Conservation (phyloP, 2,797 vertebrate species). For the Remorina albescens region DNA sequence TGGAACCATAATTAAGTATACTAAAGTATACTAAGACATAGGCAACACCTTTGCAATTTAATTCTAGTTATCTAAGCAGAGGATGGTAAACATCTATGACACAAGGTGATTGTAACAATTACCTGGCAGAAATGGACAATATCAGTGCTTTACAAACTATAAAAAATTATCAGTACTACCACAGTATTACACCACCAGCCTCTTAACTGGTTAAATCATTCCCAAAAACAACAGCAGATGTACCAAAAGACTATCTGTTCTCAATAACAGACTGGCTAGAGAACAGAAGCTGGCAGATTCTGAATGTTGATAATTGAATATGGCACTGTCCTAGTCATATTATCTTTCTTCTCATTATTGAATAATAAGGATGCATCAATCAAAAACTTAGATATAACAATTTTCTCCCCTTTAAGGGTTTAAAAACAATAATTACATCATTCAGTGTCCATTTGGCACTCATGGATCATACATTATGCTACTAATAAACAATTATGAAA, state of each 20-base stretch:
- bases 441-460: neutral
- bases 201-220: slow-evolving; percentile 63
- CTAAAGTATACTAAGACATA: slow-evolving; percentile 17
- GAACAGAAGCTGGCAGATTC: slow-evolving; percentile 56
- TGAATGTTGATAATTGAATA: slow-evolving; percentile 37
- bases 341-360: slow-evolving; percentile 10
- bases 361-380: neutral
- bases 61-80: slow-evolving; percentile 8
- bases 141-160: slow-evolving; percentile 27
- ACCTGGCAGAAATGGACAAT: slow-evolving; percentile 5
- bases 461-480: neutral
- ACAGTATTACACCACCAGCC: slow-evolving; percentile 38
- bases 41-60: neutral
- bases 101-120: slow-evolving; percentile 10
- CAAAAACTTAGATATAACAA: slow-evolving; percentile 11
- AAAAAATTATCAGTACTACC: slow-evolving; percentile 30
- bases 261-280: slow-evolving; percentile 53
- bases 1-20: neutral
- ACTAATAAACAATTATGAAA: slow-evolving; percentile 2
- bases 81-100: slow-evolving; percentile 1
- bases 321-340: slow-evolving; percentile 8
- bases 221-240: slow-evolving; percentile 64
- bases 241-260: slow-evolving; percentile 67
- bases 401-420: neutral
- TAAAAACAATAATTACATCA: neutral